Percentiles rank a stretch among this genome's conserved stretches.
These are phyloP conservation scores for Ibycter americanus DNA, from an alignment of 2,797 vertebrate genomes.

Conservation along the genomic window DNA sequence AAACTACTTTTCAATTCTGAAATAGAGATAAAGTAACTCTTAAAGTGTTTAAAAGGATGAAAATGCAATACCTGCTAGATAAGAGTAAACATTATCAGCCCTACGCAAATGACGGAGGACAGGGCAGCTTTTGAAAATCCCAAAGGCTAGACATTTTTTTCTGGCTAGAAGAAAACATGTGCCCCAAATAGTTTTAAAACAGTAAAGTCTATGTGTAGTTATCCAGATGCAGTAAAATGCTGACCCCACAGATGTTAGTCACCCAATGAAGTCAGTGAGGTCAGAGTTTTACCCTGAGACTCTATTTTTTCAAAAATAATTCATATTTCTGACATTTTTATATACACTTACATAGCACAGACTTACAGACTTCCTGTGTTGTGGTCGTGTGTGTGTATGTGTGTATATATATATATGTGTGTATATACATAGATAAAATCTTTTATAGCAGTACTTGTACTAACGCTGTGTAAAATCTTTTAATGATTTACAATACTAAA, in stretches of 20 bases:
- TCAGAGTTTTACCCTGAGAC: neutral
- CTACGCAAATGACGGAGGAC: neutral
- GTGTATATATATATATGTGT: neutral
- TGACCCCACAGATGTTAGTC: neutral
- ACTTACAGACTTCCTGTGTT: neutral
- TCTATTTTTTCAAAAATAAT: neutral
- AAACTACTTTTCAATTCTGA: neutral
- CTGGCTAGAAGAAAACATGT: neutral
- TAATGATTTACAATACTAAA: neutral
- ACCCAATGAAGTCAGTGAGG: neutral
- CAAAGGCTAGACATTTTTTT: neutral
- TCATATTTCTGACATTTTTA: slow-evolving; percentile 23
- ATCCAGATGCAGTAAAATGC: neutral
- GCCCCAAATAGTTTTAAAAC: neutral
- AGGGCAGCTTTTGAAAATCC: neutral
- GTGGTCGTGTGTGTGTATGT: neutral
- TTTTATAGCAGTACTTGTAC: neutral
- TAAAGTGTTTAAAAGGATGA: neutral
- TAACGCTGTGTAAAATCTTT: neutral
- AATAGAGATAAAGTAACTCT: neutral
- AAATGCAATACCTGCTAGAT: neutral
- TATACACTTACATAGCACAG: neutral
- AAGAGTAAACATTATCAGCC: neutral
- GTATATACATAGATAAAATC: neutral
- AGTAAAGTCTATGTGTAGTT: neutral